These are phyloP conservation scores for Gymnocephalus cernua DNA, from an alignment of 2,113 vertebrate species.

Conservation along the genomic window DNA sequence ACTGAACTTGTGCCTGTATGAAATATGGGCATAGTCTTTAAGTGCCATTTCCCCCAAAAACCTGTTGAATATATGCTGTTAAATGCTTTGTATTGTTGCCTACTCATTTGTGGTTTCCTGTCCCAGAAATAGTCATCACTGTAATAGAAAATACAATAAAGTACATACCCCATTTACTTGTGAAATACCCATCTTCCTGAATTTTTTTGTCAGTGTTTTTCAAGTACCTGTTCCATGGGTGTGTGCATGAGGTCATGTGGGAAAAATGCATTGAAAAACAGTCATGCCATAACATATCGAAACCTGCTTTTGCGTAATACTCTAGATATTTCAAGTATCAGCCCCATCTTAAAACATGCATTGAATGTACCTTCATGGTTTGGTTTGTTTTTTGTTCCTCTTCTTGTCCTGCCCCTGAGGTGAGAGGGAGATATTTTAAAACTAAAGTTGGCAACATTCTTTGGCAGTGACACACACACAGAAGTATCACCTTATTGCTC, in stretches of 20 bases:
- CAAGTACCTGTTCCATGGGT: conserved; percentile 90
- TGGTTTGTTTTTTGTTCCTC: conserved; percentile 46
- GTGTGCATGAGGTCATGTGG: conserved; percentile 94
- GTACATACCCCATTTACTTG: conserved; percentile 36
- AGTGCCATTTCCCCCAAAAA: neutral
- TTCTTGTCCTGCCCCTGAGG: conserved; percentile 58
- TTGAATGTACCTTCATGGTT: conserved; percentile 58
- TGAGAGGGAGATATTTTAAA: conserved; percentile 63
- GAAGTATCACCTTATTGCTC: conserved; percentile 67
- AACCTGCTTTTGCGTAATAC: conserved; percentile 91
- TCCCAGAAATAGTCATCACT: neutral
- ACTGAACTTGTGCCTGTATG: conserved; percentile 10
- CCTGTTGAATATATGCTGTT: neutral
- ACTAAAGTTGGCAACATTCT: conserved; percentile 75
- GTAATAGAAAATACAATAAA: conserved; percentile 51
- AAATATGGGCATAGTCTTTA: neutral
- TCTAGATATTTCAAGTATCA: conserved; percentile 71
- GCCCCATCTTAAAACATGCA: conserved; percentile 61
- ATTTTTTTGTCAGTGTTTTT: conserved; percentile 62
- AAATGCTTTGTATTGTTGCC: neutral
- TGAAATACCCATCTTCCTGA: conserved; percentile 53
- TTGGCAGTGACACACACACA: conserved; percentile 70
- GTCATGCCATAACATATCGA: conserved; percentile 95
- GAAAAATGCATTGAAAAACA: conserved; percentile 98
- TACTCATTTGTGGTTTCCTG: neutral